Percentiles rank a stretch among this genome's conserved stretches.
These are phyloP conservation scores for Rhinoderma darwinii DNA, from an alignment of 2,113 vertebrate genomes.

Conservation along the genomic window DNA sequence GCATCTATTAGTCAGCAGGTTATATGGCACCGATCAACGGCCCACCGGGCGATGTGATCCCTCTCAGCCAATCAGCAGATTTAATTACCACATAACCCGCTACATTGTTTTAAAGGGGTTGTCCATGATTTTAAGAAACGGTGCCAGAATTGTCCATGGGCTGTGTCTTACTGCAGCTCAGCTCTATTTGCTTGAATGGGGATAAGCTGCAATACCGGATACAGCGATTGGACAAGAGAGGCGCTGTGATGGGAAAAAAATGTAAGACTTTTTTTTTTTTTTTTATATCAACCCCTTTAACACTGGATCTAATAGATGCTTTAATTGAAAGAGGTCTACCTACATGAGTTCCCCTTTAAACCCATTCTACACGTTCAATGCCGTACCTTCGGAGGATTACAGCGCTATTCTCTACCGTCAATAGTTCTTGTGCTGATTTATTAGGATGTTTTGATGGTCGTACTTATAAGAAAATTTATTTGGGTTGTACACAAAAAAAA, in stretches of 20 bases:
- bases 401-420: background rate
- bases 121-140: background rate
- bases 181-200: background rate
- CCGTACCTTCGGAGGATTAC: background rate
- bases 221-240: too few species aligned
- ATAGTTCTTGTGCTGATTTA: background rate
- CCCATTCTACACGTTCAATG: background rate
- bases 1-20: too few species aligned
- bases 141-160: background rate
- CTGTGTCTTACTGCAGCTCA: background rate
- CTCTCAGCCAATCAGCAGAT: too few species aligned
- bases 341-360: background rate
- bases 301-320: background rate
- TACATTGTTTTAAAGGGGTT: background rate
- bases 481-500: too few species aligned
- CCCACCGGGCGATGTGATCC: too few species aligned
- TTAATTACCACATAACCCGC: too few species aligned
- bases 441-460: background rate
- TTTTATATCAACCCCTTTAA: background rate
- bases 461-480: background rate
- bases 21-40: too few species aligned
- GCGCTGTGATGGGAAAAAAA: too few species aligned
- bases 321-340: background rate
- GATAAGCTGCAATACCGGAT: too few species aligned
- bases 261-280: too few species aligned